These are phyloP conservation scores for Pelodytes ibericus DNA, from an alignment of 2,797 vertebrate genomes.

Conservation along the genomic window DNA sequence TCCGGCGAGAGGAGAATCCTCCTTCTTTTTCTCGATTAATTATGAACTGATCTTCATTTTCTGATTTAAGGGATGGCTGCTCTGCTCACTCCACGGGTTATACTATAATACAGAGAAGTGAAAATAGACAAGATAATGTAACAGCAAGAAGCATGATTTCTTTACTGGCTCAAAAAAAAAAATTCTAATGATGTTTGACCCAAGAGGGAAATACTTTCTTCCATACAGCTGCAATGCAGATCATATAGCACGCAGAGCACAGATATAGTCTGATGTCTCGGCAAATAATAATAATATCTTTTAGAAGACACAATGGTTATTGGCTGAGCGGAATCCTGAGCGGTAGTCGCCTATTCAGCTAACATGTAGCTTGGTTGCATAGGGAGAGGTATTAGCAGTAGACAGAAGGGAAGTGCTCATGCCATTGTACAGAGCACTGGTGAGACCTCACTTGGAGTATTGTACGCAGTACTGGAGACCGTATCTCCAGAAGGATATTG, in stretches of 20 bases:
- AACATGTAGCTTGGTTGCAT: too few species aligned
- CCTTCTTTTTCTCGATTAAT: conserved; percentile 18
- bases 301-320: not conserved
- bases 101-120: conserved; percentile 23
- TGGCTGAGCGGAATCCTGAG: not conserved
- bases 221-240: not conserved
- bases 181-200: not conserved
- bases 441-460: too few species aligned
- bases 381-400: too few species aligned
- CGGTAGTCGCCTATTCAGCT: not conserved
- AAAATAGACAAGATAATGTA: conserved; percentile 19
- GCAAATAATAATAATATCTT: not conserved
- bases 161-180: conserved; percentile 14
- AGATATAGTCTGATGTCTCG: not conserved
- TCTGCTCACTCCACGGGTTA: conserved; percentile 11
- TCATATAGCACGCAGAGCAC: not conserved
- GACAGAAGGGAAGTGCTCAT: too few species aligned
- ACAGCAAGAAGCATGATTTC: not conserved
- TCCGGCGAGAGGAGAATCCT: conserved; percentile 5
- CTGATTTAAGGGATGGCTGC: conserved; percentile 36
- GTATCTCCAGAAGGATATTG: too few species aligned
- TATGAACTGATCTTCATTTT: conserved; percentile 40
- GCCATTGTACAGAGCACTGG: too few species aligned
- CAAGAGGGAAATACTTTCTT: conserved; percentile 11
- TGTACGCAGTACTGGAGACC: too few species aligned